Base-by-base conservation (phyloP, 1,140 invertebrate genomes). In the Aphelenchoides besseyi region DNA sequence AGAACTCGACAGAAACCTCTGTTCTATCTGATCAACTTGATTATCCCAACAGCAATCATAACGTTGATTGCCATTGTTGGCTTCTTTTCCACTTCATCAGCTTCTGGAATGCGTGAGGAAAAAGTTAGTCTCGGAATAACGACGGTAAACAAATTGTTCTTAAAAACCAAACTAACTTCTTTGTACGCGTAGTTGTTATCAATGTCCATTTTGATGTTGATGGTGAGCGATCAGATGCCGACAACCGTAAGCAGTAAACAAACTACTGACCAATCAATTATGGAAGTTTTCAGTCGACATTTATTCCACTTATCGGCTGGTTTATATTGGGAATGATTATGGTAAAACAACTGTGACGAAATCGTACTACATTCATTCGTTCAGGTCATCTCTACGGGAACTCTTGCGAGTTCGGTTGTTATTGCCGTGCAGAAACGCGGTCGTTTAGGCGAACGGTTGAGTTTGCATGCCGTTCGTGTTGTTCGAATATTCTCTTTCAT, bases 161-260 rank as follows among this genome's bases (percentile, higher is more conserved):
- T 71, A 5, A 28, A 16, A 28, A 72, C 5, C 1, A 29, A 61
- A 61, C 59, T 18, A 36, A n/a, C 28, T 61, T 59, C 30, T 61
- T 61, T n/a, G n/a, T n/a, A n/a, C n/a, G n/a, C n/a, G n/a, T 29
- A 64, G 33, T 68, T 83, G 5, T 75, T 83, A 23, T 84, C 81
- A 2, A 83, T 83, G 81, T 76, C 72, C 59, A 83, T 83, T 81
- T 68, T 83, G 36, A 82, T 83, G 82, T 64, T 83, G 33, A 84
- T 83, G 81, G 78, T 82, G n/a, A 74, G 70, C 1, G 81, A 83
- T 73, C 80, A 83, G 74, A 83, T 83, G 81, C 81, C 81, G n/a
- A 83, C 81, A 12, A 83, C 81, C 2, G n/a, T n/a, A n/a, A 55
- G 53, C 5, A 8, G 26, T 79, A 76, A 32, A 79, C 71, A 36